These are phyloP conservation scores for Irena cyanogastra DNA, from an alignment of 2,113 vertebrate species.

Conservation along the genomic window DNA sequence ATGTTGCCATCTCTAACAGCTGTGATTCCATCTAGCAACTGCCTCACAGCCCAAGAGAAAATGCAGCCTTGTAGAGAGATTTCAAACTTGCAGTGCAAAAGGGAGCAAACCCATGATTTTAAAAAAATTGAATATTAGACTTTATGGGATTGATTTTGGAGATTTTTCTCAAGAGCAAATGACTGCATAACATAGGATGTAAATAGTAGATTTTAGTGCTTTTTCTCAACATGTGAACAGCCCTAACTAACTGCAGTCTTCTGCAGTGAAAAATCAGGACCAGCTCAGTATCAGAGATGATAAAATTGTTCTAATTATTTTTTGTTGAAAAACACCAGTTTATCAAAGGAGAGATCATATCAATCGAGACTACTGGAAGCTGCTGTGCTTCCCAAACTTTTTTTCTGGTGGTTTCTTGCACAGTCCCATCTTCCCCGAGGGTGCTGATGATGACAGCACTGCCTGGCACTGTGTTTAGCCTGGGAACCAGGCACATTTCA, in stretches of 20 bases:
- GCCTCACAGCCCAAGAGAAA: background rate
- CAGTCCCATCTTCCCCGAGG: background rate
- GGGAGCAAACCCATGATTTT: background rate
- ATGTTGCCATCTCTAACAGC: background rate
- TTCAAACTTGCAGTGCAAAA: background rate
- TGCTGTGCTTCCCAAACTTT: background rate
- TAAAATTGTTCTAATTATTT: background rate
- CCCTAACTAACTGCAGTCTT: background rate
- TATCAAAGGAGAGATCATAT: background rate
- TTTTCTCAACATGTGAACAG: background rate
- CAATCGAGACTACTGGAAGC: background rate
- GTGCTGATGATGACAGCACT: background rate
- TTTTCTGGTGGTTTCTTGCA: background rate
- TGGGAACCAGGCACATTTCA: background rate
- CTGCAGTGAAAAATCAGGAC: background rate
- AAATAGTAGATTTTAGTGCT: background rate
- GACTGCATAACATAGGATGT: background rate
- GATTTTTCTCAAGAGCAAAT: background rate
- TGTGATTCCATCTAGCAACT: background rate
- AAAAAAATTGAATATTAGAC: background rate
- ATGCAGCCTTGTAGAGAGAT: background rate
- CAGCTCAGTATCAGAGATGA: background rate
- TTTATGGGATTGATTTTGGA: background rate
- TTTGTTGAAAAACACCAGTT: background rate
- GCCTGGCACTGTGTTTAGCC: background rate